phyloP scores from a whole-genome alignment of 2,113 vertebrate genomes.

The Ceyx margarethae region DNA sequence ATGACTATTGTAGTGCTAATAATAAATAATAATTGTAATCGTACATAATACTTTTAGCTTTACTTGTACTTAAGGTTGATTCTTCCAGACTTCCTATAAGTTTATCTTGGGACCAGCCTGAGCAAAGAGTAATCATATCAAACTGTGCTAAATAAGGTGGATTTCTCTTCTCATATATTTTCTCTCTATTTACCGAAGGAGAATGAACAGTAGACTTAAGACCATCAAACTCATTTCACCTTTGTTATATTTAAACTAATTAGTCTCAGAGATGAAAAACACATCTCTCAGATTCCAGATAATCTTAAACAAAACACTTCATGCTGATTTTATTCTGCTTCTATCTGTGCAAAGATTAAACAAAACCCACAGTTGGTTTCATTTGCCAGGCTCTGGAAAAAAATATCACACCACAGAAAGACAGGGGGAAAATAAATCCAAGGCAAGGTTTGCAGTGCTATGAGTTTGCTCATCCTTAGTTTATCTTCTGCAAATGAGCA shows the following conservation, averaged over 20 bases:
- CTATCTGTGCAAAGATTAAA: conserved; percentile 60
- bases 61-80: neutral
- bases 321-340: conserved; percentile 64
- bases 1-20: conserved; percentile 2
- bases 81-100: conserved; percentile 53
- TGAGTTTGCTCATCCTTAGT: conserved; percentile 67
- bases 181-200: conserved; percentile 29
- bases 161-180: conserved; percentile 23
- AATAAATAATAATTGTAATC: conserved; percentile 18
- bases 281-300: conserved; percentile 65
- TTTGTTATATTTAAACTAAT: conserved; percentile 64
- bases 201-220: conserved; percentile 58
- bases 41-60: conserved; percentile 7
- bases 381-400: conserved; percentile 42
- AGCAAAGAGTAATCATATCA: conserved; percentile 43
- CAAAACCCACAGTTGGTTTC: conserved; percentile 54
- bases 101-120: conserved; percentile 48
- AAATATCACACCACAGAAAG: neutral
- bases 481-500: conserved; percentile 72
- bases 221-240: conserved; percentile 62
- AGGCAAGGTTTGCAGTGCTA: conserved; percentile 49
- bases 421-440: conserved; percentile 48
- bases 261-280: conserved; percentile 63
- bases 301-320: conserved; percentile 64
- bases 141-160: conserved; percentile 49